phyloP scores from a whole-genome alignment of 2,797 vertebrate species.

The Apogon talboti region DNA sequence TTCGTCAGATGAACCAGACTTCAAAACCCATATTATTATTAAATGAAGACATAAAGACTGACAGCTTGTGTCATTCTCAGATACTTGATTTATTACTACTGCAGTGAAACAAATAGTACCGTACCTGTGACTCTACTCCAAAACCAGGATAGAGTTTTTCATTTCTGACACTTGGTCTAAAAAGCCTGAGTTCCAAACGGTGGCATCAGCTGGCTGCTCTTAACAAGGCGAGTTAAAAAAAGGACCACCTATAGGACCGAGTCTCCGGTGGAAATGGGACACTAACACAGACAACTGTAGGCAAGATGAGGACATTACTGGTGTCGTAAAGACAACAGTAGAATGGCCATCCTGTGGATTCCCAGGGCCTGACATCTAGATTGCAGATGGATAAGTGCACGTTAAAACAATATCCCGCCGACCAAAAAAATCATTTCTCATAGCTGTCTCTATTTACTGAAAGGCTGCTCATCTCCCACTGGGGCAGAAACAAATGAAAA shows the following conservation, averaged over 20 bases:
- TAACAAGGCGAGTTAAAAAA: conserved; percentile 60
- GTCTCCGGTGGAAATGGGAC: conserved; percentile 58
- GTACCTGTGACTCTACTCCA: background rate
- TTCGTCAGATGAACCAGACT: conserved; percentile 38
- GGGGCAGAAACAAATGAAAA: conserved; percentile 99
- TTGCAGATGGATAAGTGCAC: conserved; percentile 98
- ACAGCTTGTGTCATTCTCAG: no score
- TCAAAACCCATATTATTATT: no score
- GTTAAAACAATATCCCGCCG: conserved; percentile 98
- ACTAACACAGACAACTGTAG: conserved; percentile 69
- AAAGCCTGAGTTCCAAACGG: conserved; percentile 46
- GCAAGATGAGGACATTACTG: conserved; percentile 82
- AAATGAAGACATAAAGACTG: no score
- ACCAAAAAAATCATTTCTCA: conserved; percentile 96
- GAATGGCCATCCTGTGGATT: conserved; percentile 93
- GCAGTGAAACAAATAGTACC: no score
- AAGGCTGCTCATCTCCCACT: conserved; percentile 95
- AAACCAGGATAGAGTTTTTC: conserved; percentile 39
- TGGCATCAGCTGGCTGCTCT: conserved; percentile 65
- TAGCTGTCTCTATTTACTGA: conserved; percentile 99
- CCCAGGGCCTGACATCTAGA: conserved; percentile 96
- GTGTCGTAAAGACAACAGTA: conserved; percentile 92
- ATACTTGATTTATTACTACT: no score
- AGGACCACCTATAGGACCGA: conserved; percentile 46
- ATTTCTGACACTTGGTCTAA: conserved; percentile 45